These are phyloP conservation scores for Lota lota DNA, from an alignment of 2,113 vertebrate species.

Conservation along the genomic window DNA sequence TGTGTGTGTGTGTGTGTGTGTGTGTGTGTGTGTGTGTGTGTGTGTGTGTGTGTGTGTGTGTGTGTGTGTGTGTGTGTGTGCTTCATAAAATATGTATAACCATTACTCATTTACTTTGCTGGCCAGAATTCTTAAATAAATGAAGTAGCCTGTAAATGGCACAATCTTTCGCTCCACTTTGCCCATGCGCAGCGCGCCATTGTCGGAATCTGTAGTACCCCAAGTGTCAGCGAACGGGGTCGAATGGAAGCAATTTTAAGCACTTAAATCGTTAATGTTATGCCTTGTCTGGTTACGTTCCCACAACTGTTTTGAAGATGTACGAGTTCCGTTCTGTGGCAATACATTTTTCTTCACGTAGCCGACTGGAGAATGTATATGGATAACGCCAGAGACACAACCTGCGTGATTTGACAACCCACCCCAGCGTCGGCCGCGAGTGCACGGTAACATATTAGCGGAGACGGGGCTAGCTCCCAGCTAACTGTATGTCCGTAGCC, in stretches of 20 bases:
- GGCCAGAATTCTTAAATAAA: conserved; percentile 19
- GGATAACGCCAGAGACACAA: neutral
- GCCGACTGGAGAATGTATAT: neutral
- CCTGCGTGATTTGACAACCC: conserved; percentile 6
- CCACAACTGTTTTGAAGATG: neutral
- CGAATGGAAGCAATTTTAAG: conserved; percentile 15
- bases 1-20: no score
- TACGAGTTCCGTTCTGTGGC: neutral
- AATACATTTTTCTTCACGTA: neutral
- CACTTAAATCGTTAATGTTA: conserved; percentile 23
- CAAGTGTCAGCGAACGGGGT: conserved; percentile 21
- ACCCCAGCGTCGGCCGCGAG: conserved; percentile 16
- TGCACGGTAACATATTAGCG: conserved; percentile 26
- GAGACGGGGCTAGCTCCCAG: conserved; percentile 26
- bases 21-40: no score
- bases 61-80: no score
- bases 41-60: no score
- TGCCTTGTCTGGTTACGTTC: neutral
- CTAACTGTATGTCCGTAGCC: conserved; percentile 20
- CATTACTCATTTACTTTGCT: no score
- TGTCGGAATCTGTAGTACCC: conserved; percentile 9
- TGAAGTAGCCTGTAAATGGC: conserved; percentile 18
- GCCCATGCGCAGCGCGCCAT: conserved; percentile 53
- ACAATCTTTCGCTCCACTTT: neutral
- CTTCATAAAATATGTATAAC: no score